Evolutionary conservation across 2,113 vertebrate genomes (phyloP), one percentile per base, ranked within the genome.

Genomic region (Protomyctophum bolini): DNA sequence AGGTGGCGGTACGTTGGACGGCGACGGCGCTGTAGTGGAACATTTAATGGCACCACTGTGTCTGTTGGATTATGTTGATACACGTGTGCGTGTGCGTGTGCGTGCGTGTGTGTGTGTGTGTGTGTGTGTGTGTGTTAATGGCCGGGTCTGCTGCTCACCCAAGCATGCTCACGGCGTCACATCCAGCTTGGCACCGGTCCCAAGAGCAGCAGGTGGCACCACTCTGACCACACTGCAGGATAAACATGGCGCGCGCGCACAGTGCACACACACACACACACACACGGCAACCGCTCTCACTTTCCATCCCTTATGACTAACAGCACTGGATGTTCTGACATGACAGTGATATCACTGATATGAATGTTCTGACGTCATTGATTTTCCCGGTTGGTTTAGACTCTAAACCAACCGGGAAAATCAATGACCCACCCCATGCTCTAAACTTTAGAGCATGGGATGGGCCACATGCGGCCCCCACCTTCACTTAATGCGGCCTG

Each of bases 111-210:
- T 59, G 50, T 49, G 71, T 56, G 70, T 59, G 33, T 66, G 64
- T 71, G 82, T 87, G 83, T 89, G 85, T 92, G 88, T 88, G 88
- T 87, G 87, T 85, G 87, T 82, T 90, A 92, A 91, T 87, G 88
- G 83, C 58, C 41, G 10, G 48, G 1, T 15, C 56, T 47, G 66
- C 64, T 79, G 84, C 67, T 87, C 79, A 89, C 60, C 85, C 73
- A 84, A 60, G 61, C 73, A 62, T 84, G 80, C 81, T 14, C 79
- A 77, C 75, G 81, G 84, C 92, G 70, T 89, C 91, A 89, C 83
- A 76, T 70, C 73, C 77, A 81, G 55, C 62, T 75, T 76, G 67
- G 83, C 77, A 57, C 50, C 0, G 48, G 7, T 73, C 76, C 64
- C 8, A 41, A 68, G 66, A 80, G 63, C 58, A 33, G 80, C 86